These are phyloP conservation scores for Neria commutata DNA, from an alignment of 2,888 invertebrate species.

Conservation along the genomic window DNA sequence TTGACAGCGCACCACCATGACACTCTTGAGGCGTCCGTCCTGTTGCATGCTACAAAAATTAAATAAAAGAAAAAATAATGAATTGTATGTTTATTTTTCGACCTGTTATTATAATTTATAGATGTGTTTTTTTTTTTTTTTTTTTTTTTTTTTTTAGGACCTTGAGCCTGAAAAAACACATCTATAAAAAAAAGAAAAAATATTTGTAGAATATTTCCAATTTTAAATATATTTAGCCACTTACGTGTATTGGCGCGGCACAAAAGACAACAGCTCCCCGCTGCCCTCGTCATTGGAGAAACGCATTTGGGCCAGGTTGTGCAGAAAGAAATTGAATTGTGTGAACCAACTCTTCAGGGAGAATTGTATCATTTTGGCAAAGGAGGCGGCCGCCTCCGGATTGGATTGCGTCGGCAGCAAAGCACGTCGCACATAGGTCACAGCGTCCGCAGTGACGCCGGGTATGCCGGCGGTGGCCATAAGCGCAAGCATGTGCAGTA, in stretches of 20 bases:
- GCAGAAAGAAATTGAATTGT: conserved; percentile 97
- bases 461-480: conserved; percentile 64
- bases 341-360: conserved; percentile 93
- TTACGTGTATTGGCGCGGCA: conserved; percentile 92
- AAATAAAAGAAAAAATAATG: conserved; percentile 6
- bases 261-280: conserved; percentile 87
- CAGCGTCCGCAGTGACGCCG: conserved; percentile 87
- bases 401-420: conserved; percentile 87
- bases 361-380: conserved; percentile 94
- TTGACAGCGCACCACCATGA: conserved; percentile 87
- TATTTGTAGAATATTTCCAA: neutral
- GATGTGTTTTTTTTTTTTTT: no score
- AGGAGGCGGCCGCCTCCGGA: conserved; percentile 94
- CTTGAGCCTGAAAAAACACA: neutral
- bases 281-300: conserved; percentile 87
- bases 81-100: neutral
- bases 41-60: conserved; percentile 72
- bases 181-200: neutral
- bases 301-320: conserved; percentile 92
- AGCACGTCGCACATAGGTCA: conserved; percentile 89
- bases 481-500: conserved; percentile 88
- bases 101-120: no score
- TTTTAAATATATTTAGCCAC: conserved; percentile 46
- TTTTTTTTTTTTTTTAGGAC: neutral
- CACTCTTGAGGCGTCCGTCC: conserved; percentile 86